Evolutionary conservation across 1,140 invertebrate species (phyloP), one percentile per base, ranked within the genome.

Genomic region (Hyles vespertilio): DNA sequence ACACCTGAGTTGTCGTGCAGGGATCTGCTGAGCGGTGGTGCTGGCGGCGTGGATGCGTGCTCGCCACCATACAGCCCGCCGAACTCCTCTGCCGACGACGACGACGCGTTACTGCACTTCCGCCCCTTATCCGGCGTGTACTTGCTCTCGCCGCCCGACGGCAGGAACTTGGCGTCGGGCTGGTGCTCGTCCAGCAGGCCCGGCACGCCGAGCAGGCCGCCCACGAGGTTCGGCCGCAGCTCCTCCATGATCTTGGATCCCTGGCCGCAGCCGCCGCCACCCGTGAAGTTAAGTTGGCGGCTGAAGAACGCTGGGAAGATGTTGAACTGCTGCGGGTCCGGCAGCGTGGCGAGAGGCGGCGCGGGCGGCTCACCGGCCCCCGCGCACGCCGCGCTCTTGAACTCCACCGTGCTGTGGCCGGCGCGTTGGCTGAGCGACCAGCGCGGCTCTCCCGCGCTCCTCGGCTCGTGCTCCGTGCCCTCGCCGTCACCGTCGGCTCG

Each of bases 251-350:
- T 92, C 63, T 94, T 94, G 65, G 93, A 92, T 57, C 89, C 88
- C 69, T 94, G 94, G 0, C 93, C 92, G 72, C 94, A 94, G 49
- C 91, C 91, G 32, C 82, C 80, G 57, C 90, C 91, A 65, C 93
- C 91, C 11, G 92, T 93, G 79, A 96, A 96, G 84, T 96, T 96
- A 53, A 96, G 90, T 86, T 96, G 95, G 45, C 95, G 90, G 87
- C 94, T 96, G 83, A 96, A 96, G 74, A 96, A 96, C 51, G 95
- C 95, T 63, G 95, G 95, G 84, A 96, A 96, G 69, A 96, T 96
- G 89, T 96, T 96, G 91, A 96, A 96, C 89, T 96, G 95, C 74
- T 96, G 94, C 47, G 91, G 91, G 71, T 92, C 91, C 44, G 90
- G 90, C 73, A 91, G 89, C 47, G 89, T 81, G 69, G 90, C 79